Conservation (phyloP, 2,113 vertebrate species). For the Arothron firmamentum region DNA sequence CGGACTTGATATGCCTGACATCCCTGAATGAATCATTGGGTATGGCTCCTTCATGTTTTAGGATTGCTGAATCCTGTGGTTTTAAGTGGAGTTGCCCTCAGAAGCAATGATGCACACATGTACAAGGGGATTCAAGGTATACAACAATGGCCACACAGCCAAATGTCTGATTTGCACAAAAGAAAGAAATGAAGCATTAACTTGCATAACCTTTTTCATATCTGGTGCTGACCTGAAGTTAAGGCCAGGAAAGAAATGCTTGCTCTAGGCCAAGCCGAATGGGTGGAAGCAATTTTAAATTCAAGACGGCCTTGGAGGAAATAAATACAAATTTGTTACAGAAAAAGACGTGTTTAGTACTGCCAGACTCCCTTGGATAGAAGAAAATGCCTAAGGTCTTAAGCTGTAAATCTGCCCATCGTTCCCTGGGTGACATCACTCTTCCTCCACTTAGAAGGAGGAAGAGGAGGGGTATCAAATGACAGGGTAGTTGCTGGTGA, state of each 20-base stretch:
- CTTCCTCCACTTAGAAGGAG: constrained; percentile 44
- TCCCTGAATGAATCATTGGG: no score
- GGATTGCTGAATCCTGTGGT: no score
- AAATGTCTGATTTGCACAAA: no score
- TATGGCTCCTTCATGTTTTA: no score
- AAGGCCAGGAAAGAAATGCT: constrained; percentile 37
- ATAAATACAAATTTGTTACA: constrained; percentile 37
- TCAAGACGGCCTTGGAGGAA: constrained; percentile 16
- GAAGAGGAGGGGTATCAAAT: constrained; percentile 30
- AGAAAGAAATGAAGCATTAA: background rate
- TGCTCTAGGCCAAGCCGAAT: constrained; percentile 1
- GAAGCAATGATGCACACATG: no score
- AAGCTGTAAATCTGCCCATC: constrained; percentile 48
- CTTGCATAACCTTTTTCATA: constrained; percentile 9
- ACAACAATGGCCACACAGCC: no score
- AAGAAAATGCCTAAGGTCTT: constrained; percentile 30
- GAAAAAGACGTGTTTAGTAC: constrained; percentile 5
- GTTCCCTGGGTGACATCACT: constrained; percentile 30
- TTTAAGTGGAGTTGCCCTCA: no score
- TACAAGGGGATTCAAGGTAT: no score
- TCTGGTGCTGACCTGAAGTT: constrained; percentile 12
- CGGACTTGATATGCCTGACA: no score
- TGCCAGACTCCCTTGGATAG: constrained; percentile 13
- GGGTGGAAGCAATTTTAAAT: background rate
- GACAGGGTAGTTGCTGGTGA: constrained; percentile 37